Evolutionary conservation across 1,140 invertebrate species (phyloP).

Genomic region (Tachypleus tridentatus): DNA sequence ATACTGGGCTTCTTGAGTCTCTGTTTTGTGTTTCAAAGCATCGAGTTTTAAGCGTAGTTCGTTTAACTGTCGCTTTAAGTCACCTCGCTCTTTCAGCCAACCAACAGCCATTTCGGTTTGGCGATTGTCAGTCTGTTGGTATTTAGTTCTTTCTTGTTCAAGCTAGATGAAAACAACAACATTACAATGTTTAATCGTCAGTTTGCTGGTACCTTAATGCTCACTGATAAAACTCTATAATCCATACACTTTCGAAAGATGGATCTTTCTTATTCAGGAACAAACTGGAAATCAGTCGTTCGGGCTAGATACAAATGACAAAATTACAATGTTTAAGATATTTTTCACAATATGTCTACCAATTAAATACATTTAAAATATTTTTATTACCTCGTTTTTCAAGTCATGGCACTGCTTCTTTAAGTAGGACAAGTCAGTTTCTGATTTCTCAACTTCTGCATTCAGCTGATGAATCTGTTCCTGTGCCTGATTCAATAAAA

Average conservation of each 20-base stretch:
- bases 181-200: background rate
- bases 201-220: no score
- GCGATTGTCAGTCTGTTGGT: conserved; percentile 43
- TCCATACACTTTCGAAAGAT: no score
- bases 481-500: conserved; percentile 14
- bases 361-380: no score
- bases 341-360: no score
- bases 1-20: conserved; percentile 42
- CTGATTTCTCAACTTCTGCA: conserved; percentile 16
- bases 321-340: no score
- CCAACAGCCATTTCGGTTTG: conserved; percentile 35
- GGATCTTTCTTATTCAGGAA: no score
- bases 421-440: conserved; percentile 29
- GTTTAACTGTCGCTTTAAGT: conserved; percentile 26
- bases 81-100: conserved; percentile 29
- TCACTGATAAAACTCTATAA: no score
- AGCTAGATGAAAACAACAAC: conserved; percentile 34
- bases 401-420: conserved; percentile 31
- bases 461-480: conserved; percentile 16
- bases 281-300: no score
- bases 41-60: conserved; percentile 31
- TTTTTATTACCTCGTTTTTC: conserved; percentile 38
- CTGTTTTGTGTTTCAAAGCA: conserved; percentile 31
- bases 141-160: conserved; percentile 43
- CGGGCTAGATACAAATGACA: no score